phyloP scores from a whole-genome alignment of 2,797 vertebrate genomes.

The Anguilla pacifica region DNA sequence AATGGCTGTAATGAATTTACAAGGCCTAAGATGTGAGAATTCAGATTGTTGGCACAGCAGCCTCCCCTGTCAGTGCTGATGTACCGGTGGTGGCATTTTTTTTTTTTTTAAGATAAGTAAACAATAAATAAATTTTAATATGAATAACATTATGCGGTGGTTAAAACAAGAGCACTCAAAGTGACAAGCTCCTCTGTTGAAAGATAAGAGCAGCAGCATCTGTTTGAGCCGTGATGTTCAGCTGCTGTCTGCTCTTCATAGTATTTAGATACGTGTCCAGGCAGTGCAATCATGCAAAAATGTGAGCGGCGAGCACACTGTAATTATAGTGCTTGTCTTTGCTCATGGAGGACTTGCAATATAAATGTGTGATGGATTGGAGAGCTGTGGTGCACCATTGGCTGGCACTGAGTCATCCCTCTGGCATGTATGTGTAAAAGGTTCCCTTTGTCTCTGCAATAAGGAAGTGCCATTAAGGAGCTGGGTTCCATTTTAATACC shows the following conservation, averaged over 20 bases:
- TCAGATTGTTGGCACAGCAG: not conserved
- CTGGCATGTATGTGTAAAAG: not conserved
- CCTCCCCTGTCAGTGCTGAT: not conserved
- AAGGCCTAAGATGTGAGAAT: not conserved
- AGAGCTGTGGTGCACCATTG: not conserved
- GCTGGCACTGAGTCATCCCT: not conserved
- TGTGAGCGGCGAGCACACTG: not conserved
- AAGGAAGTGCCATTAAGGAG: slow-evolving; percentile 39
- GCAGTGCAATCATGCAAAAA: not conserved
- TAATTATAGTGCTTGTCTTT: not conserved
- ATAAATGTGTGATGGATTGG: slow-evolving; percentile 16
- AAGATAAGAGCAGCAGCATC: slow-evolving; percentile 53
- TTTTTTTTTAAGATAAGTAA: not conserved
- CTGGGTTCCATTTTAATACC: slow-evolving; percentile 55
- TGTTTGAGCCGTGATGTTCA: slow-evolving; percentile 52
- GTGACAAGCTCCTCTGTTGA: not conserved
- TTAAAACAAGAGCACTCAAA: not conserved
- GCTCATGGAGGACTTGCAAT: slow-evolving; percentile 7
- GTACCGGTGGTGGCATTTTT: not conserved
- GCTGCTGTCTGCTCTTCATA: not conserved
- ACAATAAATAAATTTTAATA: not conserved
- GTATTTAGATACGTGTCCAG: not conserved
- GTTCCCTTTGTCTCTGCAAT: not conserved
- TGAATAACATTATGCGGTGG: not conserved
- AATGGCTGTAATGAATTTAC: not conserved